Conservation (phyloP, 2,113 vertebrate species). For the Scalopus aquaticus region DNA sequence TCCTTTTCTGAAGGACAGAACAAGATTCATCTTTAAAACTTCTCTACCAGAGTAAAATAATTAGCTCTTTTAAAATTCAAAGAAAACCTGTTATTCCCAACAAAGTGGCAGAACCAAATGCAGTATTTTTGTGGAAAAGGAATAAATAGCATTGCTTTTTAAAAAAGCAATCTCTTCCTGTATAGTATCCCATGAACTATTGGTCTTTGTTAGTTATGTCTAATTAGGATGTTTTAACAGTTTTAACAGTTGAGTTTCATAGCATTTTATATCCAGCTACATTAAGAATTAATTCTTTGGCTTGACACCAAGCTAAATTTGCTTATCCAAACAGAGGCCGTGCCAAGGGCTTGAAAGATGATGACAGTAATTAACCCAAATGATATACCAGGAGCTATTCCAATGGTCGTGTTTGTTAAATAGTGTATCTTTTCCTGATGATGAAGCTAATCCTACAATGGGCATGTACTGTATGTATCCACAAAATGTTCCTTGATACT, state of each 20-base stretch:
- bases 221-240: constrained; percentile 67
- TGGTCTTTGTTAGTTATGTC: constrained; percentile 53
- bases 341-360: constrained; percentile 70
- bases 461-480: neutral
- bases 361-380: constrained; percentile 74
- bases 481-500: neutral
- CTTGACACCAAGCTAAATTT: constrained; percentile 66
- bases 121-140: neutral
- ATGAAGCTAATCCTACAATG: neutral
- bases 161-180: neutral
- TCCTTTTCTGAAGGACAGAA: neutral
- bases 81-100: constrained; percentile 2
- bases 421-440: constrained; percentile 5
- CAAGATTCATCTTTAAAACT: constrained; percentile 39
- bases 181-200: constrained; percentile 15
- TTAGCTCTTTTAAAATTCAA: neutral
- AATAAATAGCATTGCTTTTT: constrained; percentile 2
- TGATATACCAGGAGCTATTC: constrained; percentile 55
- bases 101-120: neutral
- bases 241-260: constrained; percentile 71
- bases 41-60: neutral
- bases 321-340: constrained; percentile 71
- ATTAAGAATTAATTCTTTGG: constrained; percentile 74
- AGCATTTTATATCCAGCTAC: constrained; percentile 59
- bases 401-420: constrained; percentile 50